phyloP scores from a whole-genome alignment of 2,888 invertebrate species.

The Nycteola revayana region DNA sequence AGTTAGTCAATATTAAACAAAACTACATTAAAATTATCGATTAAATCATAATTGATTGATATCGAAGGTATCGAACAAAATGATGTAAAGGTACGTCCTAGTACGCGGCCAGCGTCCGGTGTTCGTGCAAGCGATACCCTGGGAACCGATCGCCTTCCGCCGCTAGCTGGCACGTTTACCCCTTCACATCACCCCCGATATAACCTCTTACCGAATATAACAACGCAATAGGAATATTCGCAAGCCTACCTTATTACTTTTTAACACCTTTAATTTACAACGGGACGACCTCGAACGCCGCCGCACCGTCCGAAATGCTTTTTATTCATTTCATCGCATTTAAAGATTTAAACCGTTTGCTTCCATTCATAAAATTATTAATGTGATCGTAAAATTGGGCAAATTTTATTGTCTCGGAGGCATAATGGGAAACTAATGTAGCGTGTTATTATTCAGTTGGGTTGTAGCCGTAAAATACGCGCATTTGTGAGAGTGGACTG shows the following conservation, averaged over 20 bases:
- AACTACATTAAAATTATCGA: too few relatives aligned
- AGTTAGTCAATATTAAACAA: too few relatives aligned
- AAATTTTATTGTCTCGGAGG: constrained; percentile 82
- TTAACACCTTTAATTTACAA: constrained; percentile 61
- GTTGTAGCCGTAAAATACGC: constrained; percentile 79
- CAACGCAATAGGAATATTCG: constrained; percentile 36
- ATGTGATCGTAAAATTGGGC: constrained; percentile 82
- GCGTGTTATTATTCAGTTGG: constrained; percentile 82
- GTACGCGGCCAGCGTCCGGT: constrained; percentile 66
- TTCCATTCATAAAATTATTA: constrained; percentile 82
- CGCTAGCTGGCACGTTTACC: constrained; percentile 41
- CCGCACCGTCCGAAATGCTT: constrained; percentile 48
- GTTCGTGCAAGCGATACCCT: constrained; percentile 74
- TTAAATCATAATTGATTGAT: too few relatives aligned
- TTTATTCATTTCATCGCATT: constrained; percentile 72
- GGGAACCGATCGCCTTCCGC: constrained; percentile 74
- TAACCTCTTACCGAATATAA: constrained; percentile 38
- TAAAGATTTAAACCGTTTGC: constrained; percentile 73
- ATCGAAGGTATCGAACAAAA: too few relatives aligned
- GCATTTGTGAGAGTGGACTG: constrained; percentile 59
- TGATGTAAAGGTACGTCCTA: constrained; percentile 21
- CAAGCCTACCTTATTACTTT: constrained; percentile 47
- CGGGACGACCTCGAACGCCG: constrained; percentile 63
- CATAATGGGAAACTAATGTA: constrained; percentile 82
- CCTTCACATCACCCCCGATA: constrained; percentile 43